Evolutionary conservation across 2,888 invertebrate genomes (phyloP), one percentile per base, ranked within the genome.

Genomic region (Theretra japonica): DNA sequence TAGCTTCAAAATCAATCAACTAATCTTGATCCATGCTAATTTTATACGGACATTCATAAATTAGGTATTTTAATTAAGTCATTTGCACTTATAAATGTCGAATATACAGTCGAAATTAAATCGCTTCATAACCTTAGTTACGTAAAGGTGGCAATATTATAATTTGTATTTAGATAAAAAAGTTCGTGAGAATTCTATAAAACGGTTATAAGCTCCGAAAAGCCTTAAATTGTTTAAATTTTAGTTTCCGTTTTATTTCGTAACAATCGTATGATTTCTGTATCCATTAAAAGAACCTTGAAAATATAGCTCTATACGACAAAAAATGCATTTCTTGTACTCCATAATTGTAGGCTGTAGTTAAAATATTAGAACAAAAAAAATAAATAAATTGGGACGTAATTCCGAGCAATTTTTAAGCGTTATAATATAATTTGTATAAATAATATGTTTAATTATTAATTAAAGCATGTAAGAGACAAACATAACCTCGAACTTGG

Each of bases 401-500:
- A 33, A 7, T 33, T 33, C 1, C 15, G 3, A 41, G 15, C 2
- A 15, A 11, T 41, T 41, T 41, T 41, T 15, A 41, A 41, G 11
- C 11, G 1, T 41, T 41, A 1, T 41, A n/a, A n/a, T n/a, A 2
- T 15, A 15, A 3, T 11, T 41, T 41, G 0, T 11, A 53, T 53
- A 53, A n/a, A 2, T 41, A 15, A 41, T 41, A 41, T 11, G 41
- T 41, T 41, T 41, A 15, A 15, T 11, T 11, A 15, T n/a, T 53
- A 53, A 53, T 53, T 53, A 53, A 1, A 53, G 19, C 4, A 17
- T 19, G 4, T 53, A 25, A 28, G 2, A 58, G 72, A 28, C 68
- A 62, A 60, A 73, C 65, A 62, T 72, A 73, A 70, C 60, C 71
- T 59, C 73, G 30, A 81, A 81, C 77, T 81, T 82, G 81, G 81